Conservation (phyloP, 2,113 vertebrate species). For the Erpornis zantholeuca region DNA sequence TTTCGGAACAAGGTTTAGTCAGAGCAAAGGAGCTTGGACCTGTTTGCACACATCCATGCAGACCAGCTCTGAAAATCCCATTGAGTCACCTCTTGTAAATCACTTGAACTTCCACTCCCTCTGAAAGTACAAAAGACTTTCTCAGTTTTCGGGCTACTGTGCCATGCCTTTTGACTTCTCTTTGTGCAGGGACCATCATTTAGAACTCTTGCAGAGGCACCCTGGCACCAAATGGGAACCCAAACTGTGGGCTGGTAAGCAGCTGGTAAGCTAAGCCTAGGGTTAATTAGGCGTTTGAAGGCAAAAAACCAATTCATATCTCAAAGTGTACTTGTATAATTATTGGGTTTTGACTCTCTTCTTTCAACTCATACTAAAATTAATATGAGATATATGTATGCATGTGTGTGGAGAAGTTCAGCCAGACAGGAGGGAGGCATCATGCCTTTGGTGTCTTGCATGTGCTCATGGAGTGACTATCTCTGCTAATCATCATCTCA, state of each 20-base stretch:
- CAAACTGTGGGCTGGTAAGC: neutral
- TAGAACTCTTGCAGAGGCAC: neutral
- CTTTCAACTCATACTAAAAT: neutral
- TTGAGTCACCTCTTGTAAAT: neutral
- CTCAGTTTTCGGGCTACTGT: neutral
- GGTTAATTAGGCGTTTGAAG: neutral
- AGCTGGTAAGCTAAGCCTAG: neutral
- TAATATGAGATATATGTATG: neutral
- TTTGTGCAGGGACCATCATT: neutral
- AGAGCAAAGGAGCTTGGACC: neutral
- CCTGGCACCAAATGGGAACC: neutral
- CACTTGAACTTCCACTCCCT: neutral
- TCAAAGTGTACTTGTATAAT: neutral
- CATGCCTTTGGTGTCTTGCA: neutral
- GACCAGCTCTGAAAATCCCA: neutral
- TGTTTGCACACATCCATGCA: neutral
- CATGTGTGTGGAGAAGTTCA: neutral
- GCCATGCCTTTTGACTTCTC: neutral
- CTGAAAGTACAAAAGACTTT: neutral
- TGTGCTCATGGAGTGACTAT: neutral
- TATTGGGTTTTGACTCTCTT: neutral
- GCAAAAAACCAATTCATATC: neutral
- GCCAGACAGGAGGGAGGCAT: neutral
- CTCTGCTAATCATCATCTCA: neutral
- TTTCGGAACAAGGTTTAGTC: neutral